Evolutionary conservation across 2,113 vertebrate genomes (phyloP), one percentile per base, ranked within the genome.

Genomic region (Nycticryphes semicollaris): DNA sequence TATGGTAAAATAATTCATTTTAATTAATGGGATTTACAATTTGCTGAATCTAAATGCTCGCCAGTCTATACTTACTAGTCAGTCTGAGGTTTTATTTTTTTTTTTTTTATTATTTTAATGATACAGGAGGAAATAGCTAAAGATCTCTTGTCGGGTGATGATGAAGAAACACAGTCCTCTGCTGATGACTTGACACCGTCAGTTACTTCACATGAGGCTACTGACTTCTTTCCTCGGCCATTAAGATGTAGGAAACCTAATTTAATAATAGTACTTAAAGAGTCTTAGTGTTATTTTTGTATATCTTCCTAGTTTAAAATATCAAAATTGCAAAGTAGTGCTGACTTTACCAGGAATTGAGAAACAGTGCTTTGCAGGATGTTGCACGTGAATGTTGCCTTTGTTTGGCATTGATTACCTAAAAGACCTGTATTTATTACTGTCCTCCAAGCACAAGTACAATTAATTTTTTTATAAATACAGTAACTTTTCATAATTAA

Each of bases 111-210:
- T 60, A 67, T 96, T 64, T 45, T 75, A 7, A 85, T 68, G 30
- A 74, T 69, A n/a, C 51, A 99, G 99, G 99, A 99, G 96, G 99
- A 99, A 97, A 99, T 99, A 87, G 99, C 99, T 48, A 99, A 99
- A 98, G 99, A 99, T 94, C 97, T 99, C 41, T 93, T 99, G 79
- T 99, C 99, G 6, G 99, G 99, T 63, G 99, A 99, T 96, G 99
- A 99, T 89, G 99, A 99, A 97, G 99, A 99, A 98, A 99, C 99
- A 9, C 99, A 99, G 96, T 99, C 99, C 39, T 99, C 99, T 68
- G 99, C 99, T 76, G 99, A 99, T 98, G 99, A 99, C 90, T 98
- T 99, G 83, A 99, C 99, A 35, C 99, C 99, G 12, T 99, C 99
- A 13, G 99, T 99, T 92, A 99, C 99, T 60, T 99, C 99, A 22